phyloP scores from a whole-genome alignment of 2,113 vertebrate genomes.

The Puntigrus tetrazona region DNA sequence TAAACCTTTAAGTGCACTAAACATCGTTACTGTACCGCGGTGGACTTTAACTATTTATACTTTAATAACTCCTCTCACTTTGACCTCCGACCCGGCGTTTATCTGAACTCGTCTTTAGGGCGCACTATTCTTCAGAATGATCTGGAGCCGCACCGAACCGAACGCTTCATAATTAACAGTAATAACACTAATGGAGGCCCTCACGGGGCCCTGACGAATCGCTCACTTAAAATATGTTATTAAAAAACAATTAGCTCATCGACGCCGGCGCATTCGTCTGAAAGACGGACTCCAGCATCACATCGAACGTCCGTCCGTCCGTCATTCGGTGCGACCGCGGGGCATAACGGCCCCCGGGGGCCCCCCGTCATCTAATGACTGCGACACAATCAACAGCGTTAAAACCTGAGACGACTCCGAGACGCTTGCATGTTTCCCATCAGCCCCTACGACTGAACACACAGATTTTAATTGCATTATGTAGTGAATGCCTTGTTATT shows the following conservation, averaged over 20 bases:
- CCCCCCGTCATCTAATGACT: too few species aligned
- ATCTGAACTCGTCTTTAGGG: background rate
- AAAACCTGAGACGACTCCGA: background rate
- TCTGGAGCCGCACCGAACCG: background rate
- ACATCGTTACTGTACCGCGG: too few species aligned
- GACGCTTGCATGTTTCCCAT: background rate
- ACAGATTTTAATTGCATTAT: background rate
- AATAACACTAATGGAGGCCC: slow-evolving; percentile 41
- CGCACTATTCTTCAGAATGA: background rate
- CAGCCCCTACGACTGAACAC: background rate
- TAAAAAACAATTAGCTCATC: slow-evolving; percentile 77
- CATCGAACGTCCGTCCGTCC: too few species aligned
- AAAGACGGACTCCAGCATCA: slow-evolving; percentile 23
- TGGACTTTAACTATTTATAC: too few species aligned
- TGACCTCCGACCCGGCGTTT: background rate
- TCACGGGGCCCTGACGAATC: slow-evolving; percentile 51
- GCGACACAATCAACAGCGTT: too few species aligned
- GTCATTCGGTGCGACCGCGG: too few species aligned
- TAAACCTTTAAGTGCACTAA: too few species aligned
- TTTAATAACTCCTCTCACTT: background rate
- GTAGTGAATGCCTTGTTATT: background rate
- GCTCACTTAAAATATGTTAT: slow-evolving; percentile 73
- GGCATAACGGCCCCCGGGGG: too few species aligned
- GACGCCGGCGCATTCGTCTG: slow-evolving; percentile 61
- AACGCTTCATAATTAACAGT: slow-evolving; percentile 37